Conservation (phyloP, 2,113 vertebrate genomes). For the Pterophyllum scalare region DNA sequence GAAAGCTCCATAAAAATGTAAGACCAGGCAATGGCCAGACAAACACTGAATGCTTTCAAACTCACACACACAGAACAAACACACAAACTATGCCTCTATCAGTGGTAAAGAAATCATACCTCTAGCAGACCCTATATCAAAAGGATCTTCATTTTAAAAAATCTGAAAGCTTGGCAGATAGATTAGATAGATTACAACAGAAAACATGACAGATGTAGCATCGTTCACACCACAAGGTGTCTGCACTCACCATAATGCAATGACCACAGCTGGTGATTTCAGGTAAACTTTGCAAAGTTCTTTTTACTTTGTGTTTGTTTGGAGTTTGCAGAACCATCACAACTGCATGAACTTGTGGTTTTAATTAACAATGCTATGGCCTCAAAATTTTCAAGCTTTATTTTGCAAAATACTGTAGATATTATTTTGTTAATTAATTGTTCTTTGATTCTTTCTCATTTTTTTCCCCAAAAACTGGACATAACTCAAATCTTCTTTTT, state of each 20-base stretch:
- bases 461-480: background rate
- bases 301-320: no score
- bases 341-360: background rate
- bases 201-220: background rate
- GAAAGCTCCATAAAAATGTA: slow-evolving; percentile 7
- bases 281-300: no score
- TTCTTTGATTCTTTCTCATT: background rate
- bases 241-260: background rate
- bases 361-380: background rate
- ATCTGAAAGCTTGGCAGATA: background rate
- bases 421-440: background rate
- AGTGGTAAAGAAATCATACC: background rate
- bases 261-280: background rate
- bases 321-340: background rate
- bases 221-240: background rate
- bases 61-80: background rate
- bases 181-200: background rate
- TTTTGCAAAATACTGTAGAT: background rate
- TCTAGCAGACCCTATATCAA: background rate
- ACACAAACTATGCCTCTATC: background rate
- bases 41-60: background rate
- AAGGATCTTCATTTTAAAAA: background rate
- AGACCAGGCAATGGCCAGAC: background rate
- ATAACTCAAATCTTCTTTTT: background rate
- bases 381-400: background rate